phyloP scores from a whole-genome alignment of 2,113 vertebrate genomes.

The Rallus limicola region DNA sequence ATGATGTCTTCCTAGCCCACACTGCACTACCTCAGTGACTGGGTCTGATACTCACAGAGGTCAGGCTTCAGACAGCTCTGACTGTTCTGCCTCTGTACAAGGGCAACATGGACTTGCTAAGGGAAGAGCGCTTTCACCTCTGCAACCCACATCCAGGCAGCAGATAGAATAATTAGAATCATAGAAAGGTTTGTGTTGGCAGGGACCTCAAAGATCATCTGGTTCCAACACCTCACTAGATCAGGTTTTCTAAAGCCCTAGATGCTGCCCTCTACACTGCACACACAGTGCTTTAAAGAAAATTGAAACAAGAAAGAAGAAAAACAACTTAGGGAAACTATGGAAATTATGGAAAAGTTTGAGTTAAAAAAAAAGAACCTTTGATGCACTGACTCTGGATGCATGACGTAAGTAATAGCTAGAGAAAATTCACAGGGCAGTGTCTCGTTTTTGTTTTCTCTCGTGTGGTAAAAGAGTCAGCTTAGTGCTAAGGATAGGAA shows the following conservation, averaged over 20 bases:
- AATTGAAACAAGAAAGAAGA: not conserved
- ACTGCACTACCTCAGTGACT: not conserved
- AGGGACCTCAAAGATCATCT: too few relatives aligned
- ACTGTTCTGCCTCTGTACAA: not conserved
- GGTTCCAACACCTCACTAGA: too few relatives aligned
- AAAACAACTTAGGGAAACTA: not conserved
- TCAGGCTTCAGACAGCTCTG: not conserved
- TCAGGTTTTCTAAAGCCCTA: too few relatives aligned
- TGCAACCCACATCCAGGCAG: not conserved
- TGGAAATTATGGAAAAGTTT: not conserved
- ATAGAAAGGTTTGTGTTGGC: too few relatives aligned
- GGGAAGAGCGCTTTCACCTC: not conserved
- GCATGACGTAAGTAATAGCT: accelerated
- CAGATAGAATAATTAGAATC: not conserved
- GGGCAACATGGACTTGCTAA: not conserved
- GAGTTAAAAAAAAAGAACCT: not conserved
- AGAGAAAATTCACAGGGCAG: not conserved
- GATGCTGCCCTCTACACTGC: not conserved
- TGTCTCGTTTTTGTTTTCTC: not conserved
- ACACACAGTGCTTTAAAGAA: not conserved
- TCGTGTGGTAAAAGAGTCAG: not conserved
- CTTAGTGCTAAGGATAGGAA: not conserved
- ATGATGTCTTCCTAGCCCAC: accelerated
- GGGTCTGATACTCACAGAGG: not conserved
- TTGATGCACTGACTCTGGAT: not conserved